Percentiles rank a stretch among this genome's conserved stretches.
Conservation (phyloP, 2,113 vertebrate genomes). For the Pollachius pollachius region DNA sequence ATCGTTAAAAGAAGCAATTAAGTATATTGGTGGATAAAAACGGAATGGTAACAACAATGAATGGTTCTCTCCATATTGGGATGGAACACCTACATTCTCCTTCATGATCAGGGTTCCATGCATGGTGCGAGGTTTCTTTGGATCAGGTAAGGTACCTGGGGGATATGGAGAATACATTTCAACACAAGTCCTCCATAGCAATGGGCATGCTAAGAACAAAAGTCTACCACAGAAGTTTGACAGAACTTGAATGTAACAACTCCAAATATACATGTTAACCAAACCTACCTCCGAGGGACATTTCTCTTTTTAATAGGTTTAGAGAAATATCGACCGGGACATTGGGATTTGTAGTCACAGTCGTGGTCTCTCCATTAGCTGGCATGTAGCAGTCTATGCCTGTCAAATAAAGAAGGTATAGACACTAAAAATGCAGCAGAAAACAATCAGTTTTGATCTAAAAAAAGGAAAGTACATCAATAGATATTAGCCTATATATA, state of each 20-base stretch:
- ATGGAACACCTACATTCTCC: constrained; percentile 81
- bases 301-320: constrained; percentile 89
- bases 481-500: too few relatives aligned
- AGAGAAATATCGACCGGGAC: constrained; percentile 93
- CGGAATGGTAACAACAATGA: too few relatives aligned
- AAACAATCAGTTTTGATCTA: too few relatives aligned
- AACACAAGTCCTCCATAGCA: not conserved
- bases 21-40: too few relatives aligned
- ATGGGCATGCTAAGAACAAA: too few relatives aligned
- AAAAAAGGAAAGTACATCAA: too few relatives aligned
- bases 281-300: constrained; percentile 77
- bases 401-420: constrained; percentile 45
- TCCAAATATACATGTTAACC: not conserved
- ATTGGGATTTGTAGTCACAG: constrained; percentile 85
- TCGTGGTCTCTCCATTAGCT: constrained; percentile 87
- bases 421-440: not conserved
- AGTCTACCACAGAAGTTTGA: too few relatives aligned
- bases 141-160: constrained; percentile 83
- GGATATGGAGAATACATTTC: not conserved
- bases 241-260: too few relatives aligned
- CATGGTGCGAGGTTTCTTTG: constrained; percentile 87
- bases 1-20: too few relatives aligned
- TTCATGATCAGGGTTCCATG: constrained; percentile 95
- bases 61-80: too few relatives aligned
- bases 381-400: constrained; percentile 93